Conservation (phyloP, 2,888 invertebrate species). For the Shargacucullia verbasci region DNA sequence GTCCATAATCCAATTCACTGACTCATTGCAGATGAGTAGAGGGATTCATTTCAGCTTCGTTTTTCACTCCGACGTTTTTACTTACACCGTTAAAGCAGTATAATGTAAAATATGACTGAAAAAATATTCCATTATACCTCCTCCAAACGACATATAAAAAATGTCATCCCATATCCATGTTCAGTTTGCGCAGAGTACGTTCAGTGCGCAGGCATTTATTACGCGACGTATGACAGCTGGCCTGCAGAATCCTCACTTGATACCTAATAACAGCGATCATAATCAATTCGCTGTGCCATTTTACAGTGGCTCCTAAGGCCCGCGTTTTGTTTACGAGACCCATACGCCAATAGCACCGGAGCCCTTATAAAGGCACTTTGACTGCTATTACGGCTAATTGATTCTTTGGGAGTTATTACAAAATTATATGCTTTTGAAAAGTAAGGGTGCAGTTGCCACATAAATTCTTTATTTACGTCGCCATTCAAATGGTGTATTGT, state of each 20-base stretch:
- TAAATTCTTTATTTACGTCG: slow-evolving; percentile 1
- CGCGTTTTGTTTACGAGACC: slow-evolving; percentile 10
- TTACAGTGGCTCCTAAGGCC: slow-evolving; percentile 10
- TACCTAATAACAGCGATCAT: slow-evolving; percentile 14
- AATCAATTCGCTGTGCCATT: slow-evolving; percentile 26
- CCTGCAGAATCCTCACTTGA: slow-evolving; percentile 33
- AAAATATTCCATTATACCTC: no score
- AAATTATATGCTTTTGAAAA: slow-evolving; percentile 4
- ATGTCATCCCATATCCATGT: slow-evolving; percentile 22
- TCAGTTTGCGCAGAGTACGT: slow-evolving; percentile 36
- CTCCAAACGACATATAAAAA: background rate
- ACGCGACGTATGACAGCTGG: slow-evolving; percentile 46
- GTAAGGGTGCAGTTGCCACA: background rate
- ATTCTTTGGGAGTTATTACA: background rate
- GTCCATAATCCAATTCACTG: no score
- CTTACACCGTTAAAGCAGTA: no score
- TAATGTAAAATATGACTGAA: no score
- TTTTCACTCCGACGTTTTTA: no score
- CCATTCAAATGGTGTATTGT: no score
- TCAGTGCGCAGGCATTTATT: slow-evolving; percentile 38
- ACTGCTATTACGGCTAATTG: slow-evolving; percentile 3
- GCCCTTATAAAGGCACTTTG: background rate
- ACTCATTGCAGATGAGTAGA: no score
- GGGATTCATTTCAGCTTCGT: no score
- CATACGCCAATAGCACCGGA: background rate